Percentiles rank a stretch among this genome's conserved stretches.
Conservation (phyloP, 1,140 invertebrate genomes). For the Frieseomelitta varia region DNA sequence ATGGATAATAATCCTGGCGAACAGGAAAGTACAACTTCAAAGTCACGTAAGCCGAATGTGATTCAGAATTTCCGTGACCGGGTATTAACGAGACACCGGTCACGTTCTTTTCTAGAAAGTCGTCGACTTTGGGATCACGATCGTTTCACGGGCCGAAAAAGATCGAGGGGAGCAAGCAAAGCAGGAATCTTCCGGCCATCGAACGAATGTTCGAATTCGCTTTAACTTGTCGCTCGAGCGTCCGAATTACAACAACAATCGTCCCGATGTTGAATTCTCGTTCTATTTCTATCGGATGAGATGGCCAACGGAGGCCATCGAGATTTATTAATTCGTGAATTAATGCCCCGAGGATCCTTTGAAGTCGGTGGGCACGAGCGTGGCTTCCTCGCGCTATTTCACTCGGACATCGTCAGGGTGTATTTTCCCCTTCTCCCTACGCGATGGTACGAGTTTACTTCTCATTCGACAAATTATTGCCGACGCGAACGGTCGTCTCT, state of each 20-base stretch:
- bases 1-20: too few relatives aligned
- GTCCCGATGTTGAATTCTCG: too few relatives aligned
- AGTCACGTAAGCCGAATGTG: neutral
- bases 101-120: neutral
- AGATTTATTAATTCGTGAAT: slow-evolving; percentile 1
- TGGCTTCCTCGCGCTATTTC: slow-evolving; percentile 29
- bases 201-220: neutral
- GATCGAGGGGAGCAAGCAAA: neutral
- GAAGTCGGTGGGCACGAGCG: neutral
- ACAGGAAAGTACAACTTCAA: neutral
- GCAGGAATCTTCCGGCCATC: neutral
- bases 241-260: too few relatives aligned
- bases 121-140: neutral
- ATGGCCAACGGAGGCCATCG: too few relatives aligned
- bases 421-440: neutral
- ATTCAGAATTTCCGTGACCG: neutral
- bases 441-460: slow-evolving; percentile 36
- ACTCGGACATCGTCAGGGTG: slow-evolving; percentile 22
- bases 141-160: neutral
- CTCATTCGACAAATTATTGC: slow-evolving; percentile 48
- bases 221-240: neutral
- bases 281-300: neutral
- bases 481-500: slow-evolving; percentile 23
- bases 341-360: neutral
- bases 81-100: neutral